Evolutionary conservation across 2,113 vertebrate genomes (phyloP).

Genomic region (Atractosteus spatula): DNA sequence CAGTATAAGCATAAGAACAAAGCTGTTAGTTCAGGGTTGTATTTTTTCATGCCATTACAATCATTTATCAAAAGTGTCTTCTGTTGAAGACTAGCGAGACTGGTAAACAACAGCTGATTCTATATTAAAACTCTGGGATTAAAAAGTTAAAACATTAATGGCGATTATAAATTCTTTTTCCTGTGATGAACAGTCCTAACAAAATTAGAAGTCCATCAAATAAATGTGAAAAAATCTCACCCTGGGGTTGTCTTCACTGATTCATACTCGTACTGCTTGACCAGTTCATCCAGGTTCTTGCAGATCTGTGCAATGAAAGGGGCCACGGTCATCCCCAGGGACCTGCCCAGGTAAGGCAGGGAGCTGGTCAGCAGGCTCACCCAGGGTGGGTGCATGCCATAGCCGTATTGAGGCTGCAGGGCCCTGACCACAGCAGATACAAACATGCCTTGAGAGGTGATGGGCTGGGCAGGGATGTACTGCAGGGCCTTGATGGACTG

Average conservation of each 20-base stretch:
- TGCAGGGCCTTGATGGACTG: slow-evolving; percentile 85
- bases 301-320: slow-evolving; percentile 89
- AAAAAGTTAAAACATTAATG: too few species aligned
- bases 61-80: not conserved
- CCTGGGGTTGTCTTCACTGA: slow-evolving; percentile 69
- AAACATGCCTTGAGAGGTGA: slow-evolving; percentile 91
- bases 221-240: slow-evolving; percentile 47
- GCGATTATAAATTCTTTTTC: too few species aligned
- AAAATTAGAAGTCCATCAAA: too few species aligned
- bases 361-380: slow-evolving; percentile 80
- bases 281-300: slow-evolving; percentile 89
- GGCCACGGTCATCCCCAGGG: slow-evolving; percentile 86
- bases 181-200: too few species aligned
- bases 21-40: too few species aligned
- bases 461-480: slow-evolving; percentile 82
- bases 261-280: slow-evolving; percentile 84
- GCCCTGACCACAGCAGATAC: slow-evolving; percentile 84
- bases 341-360: slow-evolving; percentile 87
- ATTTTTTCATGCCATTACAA: not conserved
- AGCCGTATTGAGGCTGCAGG: slow-evolving; percentile 85
- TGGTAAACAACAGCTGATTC: too few species aligned
- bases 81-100: too few species aligned
- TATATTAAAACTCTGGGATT: too few species aligned
- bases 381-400: slow-evolving; percentile 91
- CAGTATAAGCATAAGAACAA: too few species aligned